phyloP scores from a whole-genome alignment of 2,113 vertebrate genomes.

The Tenrec ecaudatus region DNA sequence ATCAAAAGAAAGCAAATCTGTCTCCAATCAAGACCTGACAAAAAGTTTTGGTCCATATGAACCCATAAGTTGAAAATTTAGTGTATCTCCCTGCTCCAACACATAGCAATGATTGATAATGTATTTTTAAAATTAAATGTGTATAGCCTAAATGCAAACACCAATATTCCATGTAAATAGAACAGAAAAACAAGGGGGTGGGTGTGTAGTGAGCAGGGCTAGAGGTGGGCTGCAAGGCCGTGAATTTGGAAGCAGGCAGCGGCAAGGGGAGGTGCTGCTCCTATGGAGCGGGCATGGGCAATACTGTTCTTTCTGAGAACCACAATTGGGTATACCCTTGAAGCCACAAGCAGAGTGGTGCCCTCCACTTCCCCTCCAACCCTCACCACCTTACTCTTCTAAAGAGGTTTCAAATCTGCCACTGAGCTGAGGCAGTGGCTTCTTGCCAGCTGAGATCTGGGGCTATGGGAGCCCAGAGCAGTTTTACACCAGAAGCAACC shows the following conservation, averaged over 20 bases:
- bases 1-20: slow-evolving; percentile 19
- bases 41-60: not conserved
- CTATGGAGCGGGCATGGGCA: too few relatives aligned
- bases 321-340: not conserved
- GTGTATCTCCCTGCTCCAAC: not conserved
- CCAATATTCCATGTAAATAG: not conserved
- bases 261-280: too few relatives aligned
- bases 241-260: not conserved
- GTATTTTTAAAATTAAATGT: not conserved
- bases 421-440: not conserved
- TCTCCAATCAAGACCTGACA: not conserved
- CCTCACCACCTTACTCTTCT: not conserved
- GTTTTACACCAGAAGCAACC: not conserved
- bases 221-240: not conserved
- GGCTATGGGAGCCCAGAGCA: not conserved
- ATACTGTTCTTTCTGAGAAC: not conserved
- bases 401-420: not conserved
- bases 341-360: not conserved
- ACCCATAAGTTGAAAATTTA: not conserved
- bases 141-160: not conserved
- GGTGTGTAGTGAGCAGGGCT: not conserved
- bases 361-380: not conserved
- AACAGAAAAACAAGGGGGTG: not conserved
- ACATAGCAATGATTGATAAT: not conserved
- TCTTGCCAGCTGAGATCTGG: not conserved